These are phyloP conservation scores for Thaleichthys pacificus DNA, from an alignment of 2,797 vertebrate species.

Conservation along the genomic window DNA sequence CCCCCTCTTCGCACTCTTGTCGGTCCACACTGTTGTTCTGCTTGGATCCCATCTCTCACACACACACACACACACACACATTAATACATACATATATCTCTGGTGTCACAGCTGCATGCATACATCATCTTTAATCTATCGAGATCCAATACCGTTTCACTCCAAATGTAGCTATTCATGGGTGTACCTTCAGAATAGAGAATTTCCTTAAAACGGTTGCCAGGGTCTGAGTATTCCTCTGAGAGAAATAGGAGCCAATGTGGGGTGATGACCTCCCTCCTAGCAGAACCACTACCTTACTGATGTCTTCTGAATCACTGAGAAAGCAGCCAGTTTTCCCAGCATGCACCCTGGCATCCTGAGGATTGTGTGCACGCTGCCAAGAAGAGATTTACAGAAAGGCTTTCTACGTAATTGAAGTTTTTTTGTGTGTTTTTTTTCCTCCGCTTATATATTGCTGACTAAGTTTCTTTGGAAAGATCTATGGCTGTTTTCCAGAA, in stretches of 20 bases:
- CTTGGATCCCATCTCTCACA: neutral
- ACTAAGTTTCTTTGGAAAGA: conserved; percentile 61
- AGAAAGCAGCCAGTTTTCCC: conserved; percentile 53
- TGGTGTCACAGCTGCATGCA: too few relatives aligned
- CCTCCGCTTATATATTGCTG: conserved; percentile 59
- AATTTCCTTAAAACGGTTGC: too few relatives aligned
- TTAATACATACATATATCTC: neutral
- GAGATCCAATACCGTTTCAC: neutral
- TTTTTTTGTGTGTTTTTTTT: conserved; percentile 42
- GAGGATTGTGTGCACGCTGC: conserved; percentile 39
- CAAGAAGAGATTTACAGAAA: conserved; percentile 70
- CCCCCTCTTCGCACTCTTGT: conserved; percentile 30
- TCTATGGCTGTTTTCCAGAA: conserved; percentile 54
- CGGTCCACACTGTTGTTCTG: neutral
- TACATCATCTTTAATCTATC: neutral
- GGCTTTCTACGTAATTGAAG: conserved; percentile 79
- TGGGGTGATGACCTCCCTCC: conserved; percentile 18
- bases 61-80: conserved; percentile 2
- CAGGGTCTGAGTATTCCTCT: neutral
- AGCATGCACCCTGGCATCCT: conserved; percentile 43
- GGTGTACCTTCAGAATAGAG: too few relatives aligned
- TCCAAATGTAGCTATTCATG: too few relatives aligned
- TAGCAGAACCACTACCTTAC: conserved; percentile 33
- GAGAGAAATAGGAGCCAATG: neutral
- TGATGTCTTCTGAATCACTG: conserved; percentile 28